Percentiles rank a stretch among this genome's conserved stretches.
Conservation (phyloP, 2,113 vertebrate species). For the Serilophus lunatus region DNA sequence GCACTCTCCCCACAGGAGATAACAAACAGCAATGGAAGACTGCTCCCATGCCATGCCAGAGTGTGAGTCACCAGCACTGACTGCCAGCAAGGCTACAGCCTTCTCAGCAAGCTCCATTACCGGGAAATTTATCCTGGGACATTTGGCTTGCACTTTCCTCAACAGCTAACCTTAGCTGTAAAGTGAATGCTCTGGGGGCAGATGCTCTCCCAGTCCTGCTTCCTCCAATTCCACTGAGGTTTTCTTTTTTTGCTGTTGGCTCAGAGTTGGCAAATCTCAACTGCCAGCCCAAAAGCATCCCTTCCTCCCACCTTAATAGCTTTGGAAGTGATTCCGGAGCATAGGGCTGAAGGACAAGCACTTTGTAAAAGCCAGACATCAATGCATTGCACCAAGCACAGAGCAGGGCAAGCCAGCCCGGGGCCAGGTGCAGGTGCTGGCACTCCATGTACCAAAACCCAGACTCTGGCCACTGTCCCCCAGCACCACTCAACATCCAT, state of each 20-base stretch:
- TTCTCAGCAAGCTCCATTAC: neutral
- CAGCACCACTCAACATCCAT: neutral
- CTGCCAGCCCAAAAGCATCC: neutral
- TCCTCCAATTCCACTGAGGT: neutral
- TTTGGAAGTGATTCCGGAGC: neutral
- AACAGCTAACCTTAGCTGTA: neutral
- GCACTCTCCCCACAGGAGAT: neutral
- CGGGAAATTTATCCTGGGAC: neutral
- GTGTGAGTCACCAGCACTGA: neutral
- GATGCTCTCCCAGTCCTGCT: neutral
- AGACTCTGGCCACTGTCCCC: neutral
- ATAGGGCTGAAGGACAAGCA: neutral
- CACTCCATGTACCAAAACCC: neutral
- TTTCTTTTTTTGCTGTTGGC: neutral
- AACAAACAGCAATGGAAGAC: neutral
- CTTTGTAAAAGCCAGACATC: neutral
- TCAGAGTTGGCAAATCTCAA: neutral
- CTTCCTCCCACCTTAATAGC: neutral
- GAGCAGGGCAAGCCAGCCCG: neutral
- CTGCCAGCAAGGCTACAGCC: neutral
- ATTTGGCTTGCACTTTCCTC: neutral
- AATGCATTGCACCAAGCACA: no score
- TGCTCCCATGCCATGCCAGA: neutral
- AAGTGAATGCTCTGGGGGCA: neutral
- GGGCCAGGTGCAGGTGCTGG: neutral